Conservation (phyloP, 2,113 vertebrate genomes). For the Protobothrops mucrosquamatus region DNA sequence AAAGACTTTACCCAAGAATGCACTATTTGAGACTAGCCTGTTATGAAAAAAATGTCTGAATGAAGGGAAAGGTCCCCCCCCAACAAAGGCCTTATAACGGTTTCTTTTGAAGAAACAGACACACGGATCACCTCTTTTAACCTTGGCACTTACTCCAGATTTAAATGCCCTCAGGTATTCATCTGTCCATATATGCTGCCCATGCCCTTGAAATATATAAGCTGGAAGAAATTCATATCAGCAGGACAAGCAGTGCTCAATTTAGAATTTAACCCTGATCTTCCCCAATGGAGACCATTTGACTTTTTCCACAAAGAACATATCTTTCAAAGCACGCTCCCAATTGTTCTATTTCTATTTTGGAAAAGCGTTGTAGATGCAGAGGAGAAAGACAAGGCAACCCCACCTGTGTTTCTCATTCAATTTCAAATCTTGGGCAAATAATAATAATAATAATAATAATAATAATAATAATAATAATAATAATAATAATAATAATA, state of each 20-base stretch:
- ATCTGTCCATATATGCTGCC: background rate
- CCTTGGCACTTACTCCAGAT: background rate
- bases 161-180: background rate
- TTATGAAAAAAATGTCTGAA: background rate
- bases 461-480: no score
- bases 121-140: background rate
- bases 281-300: background rate
- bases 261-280: background rate
- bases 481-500: no score
- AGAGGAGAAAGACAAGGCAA: background rate
- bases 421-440: background rate
- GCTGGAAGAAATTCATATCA: background rate
- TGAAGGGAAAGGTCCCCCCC: no score
- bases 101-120: background rate
- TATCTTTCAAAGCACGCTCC: background rate
- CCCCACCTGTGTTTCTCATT: background rate
- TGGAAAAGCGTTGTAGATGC: background rate
- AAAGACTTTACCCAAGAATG: background rate
- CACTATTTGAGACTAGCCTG: background rate
- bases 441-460: no score
- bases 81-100: background rate
- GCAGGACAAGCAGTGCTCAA: background rate
- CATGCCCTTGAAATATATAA: background rate
- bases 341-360: background rate
- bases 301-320: background rate